These are phyloP conservation scores for Ylistrum balloti DNA, from an alignment of 1,140 invertebrate species.

Conservation along the genomic window DNA sequence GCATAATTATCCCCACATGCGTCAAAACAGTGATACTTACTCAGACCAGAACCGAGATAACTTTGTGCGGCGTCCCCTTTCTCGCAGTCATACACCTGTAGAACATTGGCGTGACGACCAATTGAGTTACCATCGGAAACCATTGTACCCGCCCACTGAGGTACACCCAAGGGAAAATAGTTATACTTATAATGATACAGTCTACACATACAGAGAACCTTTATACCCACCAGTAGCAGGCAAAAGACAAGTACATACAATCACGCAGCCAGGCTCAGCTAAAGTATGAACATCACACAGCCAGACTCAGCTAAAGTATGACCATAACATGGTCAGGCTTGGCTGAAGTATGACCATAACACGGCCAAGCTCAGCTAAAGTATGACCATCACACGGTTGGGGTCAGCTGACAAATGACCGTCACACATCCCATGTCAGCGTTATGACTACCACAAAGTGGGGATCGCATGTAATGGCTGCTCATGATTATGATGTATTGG, in stretches of 20 bases:
- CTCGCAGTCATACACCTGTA: conserved; percentile 53
- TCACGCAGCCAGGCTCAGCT: conserved; percentile 62
- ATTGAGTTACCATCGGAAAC: conserved; percentile 52
- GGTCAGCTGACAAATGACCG: no score
- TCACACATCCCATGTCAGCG: no score
- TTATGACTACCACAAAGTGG: no score
- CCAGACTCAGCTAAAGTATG: no score
- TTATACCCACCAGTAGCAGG: conserved; percentile 60
- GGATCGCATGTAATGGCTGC: no score
- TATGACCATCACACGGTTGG: no score
- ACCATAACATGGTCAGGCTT: no score
- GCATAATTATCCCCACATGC: conserved; percentile 51
- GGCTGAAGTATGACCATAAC: no score
- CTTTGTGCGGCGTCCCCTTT: background rate
- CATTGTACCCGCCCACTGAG: conserved; percentile 47
- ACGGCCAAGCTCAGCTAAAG: no score
- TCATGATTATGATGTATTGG: no score
- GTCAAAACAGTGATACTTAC: conserved; percentile 51
- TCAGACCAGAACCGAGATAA: background rate
- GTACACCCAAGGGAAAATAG: background rate
- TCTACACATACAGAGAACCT: conserved; percentile 62
- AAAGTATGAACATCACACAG: conserved; percentile 56
- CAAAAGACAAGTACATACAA: conserved; percentile 56
- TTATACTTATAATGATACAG: conserved; percentile 50
- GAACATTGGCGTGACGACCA: conserved; percentile 54